A percentile compares a stretch with the other conserved stretches of the same genome.
These are phyloP conservation scores for Urechis unicinctus DNA, from an alignment of 2,888 invertebrate genomes.

Conservation along the genomic window DNA sequence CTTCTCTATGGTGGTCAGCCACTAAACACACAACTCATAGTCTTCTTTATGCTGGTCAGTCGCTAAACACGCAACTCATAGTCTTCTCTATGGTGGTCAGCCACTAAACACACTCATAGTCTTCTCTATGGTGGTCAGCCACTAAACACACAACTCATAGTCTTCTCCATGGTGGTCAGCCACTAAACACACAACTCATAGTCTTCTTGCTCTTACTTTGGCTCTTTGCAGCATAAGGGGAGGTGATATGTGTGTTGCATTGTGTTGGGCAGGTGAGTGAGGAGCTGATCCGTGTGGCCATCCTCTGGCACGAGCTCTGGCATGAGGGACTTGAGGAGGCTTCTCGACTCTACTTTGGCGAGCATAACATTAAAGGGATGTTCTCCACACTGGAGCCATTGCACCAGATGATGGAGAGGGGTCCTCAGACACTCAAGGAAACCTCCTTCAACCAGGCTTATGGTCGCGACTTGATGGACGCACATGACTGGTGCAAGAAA, in stretches of 20 bases:
- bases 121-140: no score
- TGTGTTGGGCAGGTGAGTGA: conserved; percentile 61
- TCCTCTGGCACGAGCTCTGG: conserved; percentile 99
- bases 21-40: no score
- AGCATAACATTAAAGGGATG: conserved; percentile 91
- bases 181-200: no score
- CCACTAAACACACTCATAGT: no score
- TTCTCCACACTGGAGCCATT: conserved; percentile 89
- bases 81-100: no score
- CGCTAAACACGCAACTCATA: no score
- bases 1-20: no score
- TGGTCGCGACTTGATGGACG: conserved; percentile 86
- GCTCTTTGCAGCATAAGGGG: background rate
- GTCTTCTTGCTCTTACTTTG: background rate
- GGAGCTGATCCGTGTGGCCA: conserved; percentile 93
- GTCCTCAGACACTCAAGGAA: conserved; percentile 93
- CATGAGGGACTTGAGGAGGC: conserved; percentile 85
- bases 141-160: no score
- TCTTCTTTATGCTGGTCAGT: no score
- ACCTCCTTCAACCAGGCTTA: conserved; percentile 95
- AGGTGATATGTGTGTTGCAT: background rate
- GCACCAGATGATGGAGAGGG: conserved; percentile 87
- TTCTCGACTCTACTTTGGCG: conserved; percentile 90
- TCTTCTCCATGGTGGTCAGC: no score
- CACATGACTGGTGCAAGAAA: conserved; percentile 90